Evolutionary conservation across 2,113 vertebrate genomes (phyloP).

Genomic region (Speoplatyrhinus poulsoni): DNA sequence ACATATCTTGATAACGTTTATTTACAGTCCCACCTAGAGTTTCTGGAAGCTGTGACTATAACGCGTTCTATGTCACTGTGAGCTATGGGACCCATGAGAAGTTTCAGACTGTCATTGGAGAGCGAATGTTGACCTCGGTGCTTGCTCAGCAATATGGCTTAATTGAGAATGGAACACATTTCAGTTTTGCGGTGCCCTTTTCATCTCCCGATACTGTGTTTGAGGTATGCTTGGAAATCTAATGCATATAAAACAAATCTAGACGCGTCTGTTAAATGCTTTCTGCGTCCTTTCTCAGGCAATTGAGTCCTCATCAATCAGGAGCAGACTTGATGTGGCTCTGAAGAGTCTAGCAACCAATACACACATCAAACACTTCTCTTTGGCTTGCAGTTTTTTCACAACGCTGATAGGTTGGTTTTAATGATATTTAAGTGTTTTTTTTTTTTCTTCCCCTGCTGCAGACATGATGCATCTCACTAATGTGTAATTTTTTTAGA

Average conservation of each 20-base stretch:
- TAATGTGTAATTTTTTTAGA: constrained; percentile 41
- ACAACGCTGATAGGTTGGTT: constrained; percentile 52
- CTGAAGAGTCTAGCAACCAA: constrained; percentile 37
- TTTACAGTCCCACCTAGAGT: constrained; percentile 44
- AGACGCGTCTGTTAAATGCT: not conserved
- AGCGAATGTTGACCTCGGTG: constrained; percentile 23
- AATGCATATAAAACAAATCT: not conserved
- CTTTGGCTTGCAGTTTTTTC: constrained; percentile 57
- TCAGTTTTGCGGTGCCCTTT: constrained; percentile 57
- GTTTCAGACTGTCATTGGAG: constrained; percentile 57
- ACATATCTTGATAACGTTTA: not conserved
- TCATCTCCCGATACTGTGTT: constrained; percentile 18
- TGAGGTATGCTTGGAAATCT: constrained; percentile 51
- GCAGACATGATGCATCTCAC: fast-evolving
- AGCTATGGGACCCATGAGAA: constrained; percentile 41
- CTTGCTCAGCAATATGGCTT: constrained; percentile 53
- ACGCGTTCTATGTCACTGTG: constrained; percentile 58
- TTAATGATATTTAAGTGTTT: not conserved
- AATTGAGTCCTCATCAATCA: constrained; percentile 36
- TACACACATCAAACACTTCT: constrained; percentile 41
- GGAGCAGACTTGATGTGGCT: constrained; percentile 48
- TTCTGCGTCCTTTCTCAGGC: constrained; percentile 38
- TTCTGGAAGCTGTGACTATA: constrained; percentile 55
- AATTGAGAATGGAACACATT: constrained; percentile 60
- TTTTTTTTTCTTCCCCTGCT: too few relatives aligned